phyloP scores from a whole-genome alignment of 2,113 vertebrate genomes.

The Alethe castanea region DNA sequence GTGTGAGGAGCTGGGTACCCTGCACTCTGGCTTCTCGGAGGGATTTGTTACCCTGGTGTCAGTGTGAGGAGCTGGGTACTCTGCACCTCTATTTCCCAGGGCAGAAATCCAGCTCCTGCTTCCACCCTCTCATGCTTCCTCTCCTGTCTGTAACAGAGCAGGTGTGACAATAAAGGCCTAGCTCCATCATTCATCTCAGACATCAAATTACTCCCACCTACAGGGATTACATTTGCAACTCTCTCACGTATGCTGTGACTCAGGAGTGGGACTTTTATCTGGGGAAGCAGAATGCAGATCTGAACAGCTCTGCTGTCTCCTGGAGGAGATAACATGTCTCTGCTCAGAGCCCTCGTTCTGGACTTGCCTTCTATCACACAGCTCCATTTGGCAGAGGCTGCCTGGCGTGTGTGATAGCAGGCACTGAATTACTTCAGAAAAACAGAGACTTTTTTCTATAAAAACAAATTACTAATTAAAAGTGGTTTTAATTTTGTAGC shows the following conservation, averaged over 20 bases:
- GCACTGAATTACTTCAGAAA: neutral
- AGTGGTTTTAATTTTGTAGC: conserved; percentile 28
- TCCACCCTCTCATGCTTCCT: neutral
- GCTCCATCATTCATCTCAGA: neutral
- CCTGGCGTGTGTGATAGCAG: conserved; percentile 21
- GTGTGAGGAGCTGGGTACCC: neutral
- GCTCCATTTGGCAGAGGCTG: conserved; percentile 16
- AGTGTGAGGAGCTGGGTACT: neutral
- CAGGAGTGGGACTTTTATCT: conserved; percentile 16
- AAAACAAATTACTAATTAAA: conserved; percentile 42
- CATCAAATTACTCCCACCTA: conserved; percentile 6
- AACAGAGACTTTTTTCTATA: neutral
- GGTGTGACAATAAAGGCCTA: neutral
- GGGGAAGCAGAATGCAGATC: neutral
- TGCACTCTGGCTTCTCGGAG: neutral
- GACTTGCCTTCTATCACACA: conserved; percentile 17
- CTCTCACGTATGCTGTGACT: neutral
- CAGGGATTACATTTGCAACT: neutral
- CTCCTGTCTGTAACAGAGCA: neutral
- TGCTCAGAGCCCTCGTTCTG: neutral
- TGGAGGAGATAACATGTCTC: neutral
- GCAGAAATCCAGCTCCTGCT: neutral
- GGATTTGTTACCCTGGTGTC: neutral
- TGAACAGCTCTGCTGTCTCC: conserved; percentile 20
- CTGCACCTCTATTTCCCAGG: neutral